Conservation (phyloP, 92 coral and sea anemone species). For the Galaxea fascicularis region DNA sequence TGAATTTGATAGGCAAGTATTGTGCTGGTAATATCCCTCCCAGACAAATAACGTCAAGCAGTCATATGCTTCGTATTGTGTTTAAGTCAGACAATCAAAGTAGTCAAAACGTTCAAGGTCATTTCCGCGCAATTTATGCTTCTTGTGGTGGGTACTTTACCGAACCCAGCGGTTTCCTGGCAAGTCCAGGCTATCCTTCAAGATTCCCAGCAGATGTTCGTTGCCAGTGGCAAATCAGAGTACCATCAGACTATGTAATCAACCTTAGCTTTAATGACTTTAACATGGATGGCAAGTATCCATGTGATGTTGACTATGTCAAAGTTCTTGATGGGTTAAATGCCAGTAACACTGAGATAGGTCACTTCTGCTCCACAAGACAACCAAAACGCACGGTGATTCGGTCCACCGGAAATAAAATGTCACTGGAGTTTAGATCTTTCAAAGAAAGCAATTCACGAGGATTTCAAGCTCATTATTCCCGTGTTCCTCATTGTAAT, state of each 20-base stretch:
- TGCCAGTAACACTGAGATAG: conserved; percentile 53
- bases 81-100: conserved; percentile 60
- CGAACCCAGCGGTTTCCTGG: conserved; percentile 35
- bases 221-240: conserved; percentile 79
- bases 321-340: conserved; percentile 80
- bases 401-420: conserved; percentile 73
- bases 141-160: conserved; percentile 73
- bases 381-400: conserved; percentile 42
- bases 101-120: conserved; percentile 22
- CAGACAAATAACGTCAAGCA: conserved; percentile 58
- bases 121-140: conserved; percentile 65
- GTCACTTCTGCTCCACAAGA: conserved; percentile 76
- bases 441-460: conserved; percentile 49
- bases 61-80: conserved; percentile 53
- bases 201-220: conserved; percentile 72
- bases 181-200: conserved; percentile 73
- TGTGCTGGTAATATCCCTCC: conserved; percentile 73
- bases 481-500: conserved; percentile 75
- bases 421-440: conserved; percentile 76
- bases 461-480: conserved; percentile 68
- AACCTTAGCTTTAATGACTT: conserved; percentile 62
- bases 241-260: conserved; percentile 72
- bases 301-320: conserved; percentile 73
- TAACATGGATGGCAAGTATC: conserved; percentile 60
- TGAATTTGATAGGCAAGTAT: conserved; percentile 61